phyloP scores from a whole-genome alignment of 37 sponge, comb jelly and placozoan species.

The Hormiphora californensis region DNA sequence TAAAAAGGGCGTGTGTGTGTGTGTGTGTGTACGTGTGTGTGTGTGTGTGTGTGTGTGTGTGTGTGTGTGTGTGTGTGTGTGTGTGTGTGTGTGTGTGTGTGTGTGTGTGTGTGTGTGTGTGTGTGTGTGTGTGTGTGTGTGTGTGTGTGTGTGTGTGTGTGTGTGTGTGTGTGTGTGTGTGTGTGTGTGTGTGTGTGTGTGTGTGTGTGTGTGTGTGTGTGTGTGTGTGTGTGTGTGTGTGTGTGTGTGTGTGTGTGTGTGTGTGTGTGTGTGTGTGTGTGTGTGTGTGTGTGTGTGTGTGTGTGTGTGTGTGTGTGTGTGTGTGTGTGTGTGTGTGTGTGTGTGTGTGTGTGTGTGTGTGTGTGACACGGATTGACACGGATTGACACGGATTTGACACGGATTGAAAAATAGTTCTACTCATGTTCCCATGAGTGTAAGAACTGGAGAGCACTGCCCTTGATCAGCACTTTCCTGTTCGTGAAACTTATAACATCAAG shows the following conservation, averaged over 20 bases:
- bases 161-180: slow-evolving; percentile 57
- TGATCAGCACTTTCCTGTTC: no score
- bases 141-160: slow-evolving; percentile 57
- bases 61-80: slow-evolving; percentile 61
- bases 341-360: slow-evolving; percentile 56
- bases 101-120: slow-evolving; percentile 57
- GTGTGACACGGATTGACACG: no score
- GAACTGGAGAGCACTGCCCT: no score
- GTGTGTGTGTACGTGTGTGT: slow-evolving; percentile 53
- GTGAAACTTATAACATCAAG: no score
- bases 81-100: slow-evolving; percentile 62
- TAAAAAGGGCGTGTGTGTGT: background rate
- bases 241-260: slow-evolving; percentile 49
- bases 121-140: slow-evolving; percentile 48
- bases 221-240: slow-evolving; percentile 55
- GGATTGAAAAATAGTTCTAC: no score
- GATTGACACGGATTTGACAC: no score
- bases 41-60: slow-evolving; percentile 53
- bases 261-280: slow-evolving; percentile 53
- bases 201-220: slow-evolving; percentile 55
- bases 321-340: slow-evolving; percentile 56
- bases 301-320: slow-evolving; percentile 46
- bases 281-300: slow-evolving; percentile 44
- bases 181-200: slow-evolving; percentile 54
- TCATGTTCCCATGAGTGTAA: no score